Conservation (phyloP, 2,888 invertebrate species). For the Pilophorus perplexus region DNA sequence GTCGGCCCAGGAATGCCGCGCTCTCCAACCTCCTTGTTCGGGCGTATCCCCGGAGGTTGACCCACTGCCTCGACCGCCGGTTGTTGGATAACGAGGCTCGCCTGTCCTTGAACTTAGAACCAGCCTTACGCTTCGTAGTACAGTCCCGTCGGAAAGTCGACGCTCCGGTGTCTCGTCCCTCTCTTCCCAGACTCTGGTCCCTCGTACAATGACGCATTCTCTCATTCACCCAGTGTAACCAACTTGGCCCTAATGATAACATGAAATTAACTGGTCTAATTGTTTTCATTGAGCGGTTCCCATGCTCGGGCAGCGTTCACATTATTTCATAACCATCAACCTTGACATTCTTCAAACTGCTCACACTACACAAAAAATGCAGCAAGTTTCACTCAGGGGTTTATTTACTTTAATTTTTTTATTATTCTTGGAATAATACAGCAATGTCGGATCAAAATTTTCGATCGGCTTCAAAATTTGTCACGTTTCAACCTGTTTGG, state of each 20-base stretch:
- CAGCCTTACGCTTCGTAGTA: constrained; percentile 41
- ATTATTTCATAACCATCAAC: no score
- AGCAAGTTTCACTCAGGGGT: no score
- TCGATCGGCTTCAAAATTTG: no score
- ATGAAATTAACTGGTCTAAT: constrained; percentile 21
- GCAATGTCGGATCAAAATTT: no score
- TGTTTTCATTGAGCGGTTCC: constrained; percentile 10
- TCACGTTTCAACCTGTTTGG: no score
- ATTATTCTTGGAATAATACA: no score
- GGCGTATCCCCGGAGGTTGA: constrained; percentile 39
- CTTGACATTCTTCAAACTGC: no score
- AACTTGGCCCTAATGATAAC: constrained; percentile 24
- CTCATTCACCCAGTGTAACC: constrained; percentile 25
- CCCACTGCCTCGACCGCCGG: constrained; percentile 39
- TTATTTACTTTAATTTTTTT: no score
- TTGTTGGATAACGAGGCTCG: constrained; percentile 40
- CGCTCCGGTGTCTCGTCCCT: not conserved
- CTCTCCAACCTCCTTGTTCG: constrained; percentile 28
- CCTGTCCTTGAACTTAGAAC: constrained; percentile 41
- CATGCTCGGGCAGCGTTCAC: not conserved
- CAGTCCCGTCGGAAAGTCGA: constrained; percentile 35
- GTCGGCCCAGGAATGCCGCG: constrained; percentile 17
- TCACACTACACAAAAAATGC: no score
- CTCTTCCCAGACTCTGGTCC: constrained; percentile 28
- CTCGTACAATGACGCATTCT: constrained; percentile 36